Base-by-base conservation (phyloP, 1,140 invertebrate genomes). In the Heterodera schachtii region DNA sequence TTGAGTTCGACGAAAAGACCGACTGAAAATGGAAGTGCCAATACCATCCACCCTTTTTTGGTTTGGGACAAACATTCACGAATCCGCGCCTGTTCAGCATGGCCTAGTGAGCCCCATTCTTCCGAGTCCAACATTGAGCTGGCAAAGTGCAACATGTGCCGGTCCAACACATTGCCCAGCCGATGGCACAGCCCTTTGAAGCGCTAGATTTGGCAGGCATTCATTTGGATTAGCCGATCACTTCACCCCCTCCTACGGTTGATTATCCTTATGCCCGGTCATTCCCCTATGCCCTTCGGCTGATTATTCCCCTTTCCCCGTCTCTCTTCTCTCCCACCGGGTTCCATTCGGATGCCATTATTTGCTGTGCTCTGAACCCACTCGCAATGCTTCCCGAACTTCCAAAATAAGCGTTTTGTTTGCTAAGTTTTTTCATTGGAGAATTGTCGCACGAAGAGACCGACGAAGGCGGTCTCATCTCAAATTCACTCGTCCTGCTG, bases 1-100 rank as follows among this genome's bases (percentile, higher is more conserved):
- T 80, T 52, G 82, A 89, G 84, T 83, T 89, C 87, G 43, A 89
- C 84, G 57, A 90, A 89, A 44, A 89, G 83, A 31, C 87, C 87
- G n/a, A 82, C 87, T 86, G 70, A 77, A 66, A 83, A 19, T 41
- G 80, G 7, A 44, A 19, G 85, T 8, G 7, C 16, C n/a, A 78
- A 52, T 8, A 52, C 11, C 49, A 52, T 8, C 49, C 31, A 31
- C 0, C 31, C 31, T 31, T 31, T 31, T 52, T n/a, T 49, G 49
- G 16, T 70, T 31, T 31, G 49, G 21, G 43, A 75, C 83, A 80
- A 57, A 89, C 86, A 75, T 73, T 89, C 86, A 79, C 90, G 71
- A 44, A 89, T 89, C 71, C 87, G 78, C 3, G 66, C 74, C 64
- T 89, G 87, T 19, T 87, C 86, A 47, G 77, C 47, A 4, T n/a